Conservation (phyloP, 2,888 invertebrate species). For the Drosophila bunnanda region DNA sequence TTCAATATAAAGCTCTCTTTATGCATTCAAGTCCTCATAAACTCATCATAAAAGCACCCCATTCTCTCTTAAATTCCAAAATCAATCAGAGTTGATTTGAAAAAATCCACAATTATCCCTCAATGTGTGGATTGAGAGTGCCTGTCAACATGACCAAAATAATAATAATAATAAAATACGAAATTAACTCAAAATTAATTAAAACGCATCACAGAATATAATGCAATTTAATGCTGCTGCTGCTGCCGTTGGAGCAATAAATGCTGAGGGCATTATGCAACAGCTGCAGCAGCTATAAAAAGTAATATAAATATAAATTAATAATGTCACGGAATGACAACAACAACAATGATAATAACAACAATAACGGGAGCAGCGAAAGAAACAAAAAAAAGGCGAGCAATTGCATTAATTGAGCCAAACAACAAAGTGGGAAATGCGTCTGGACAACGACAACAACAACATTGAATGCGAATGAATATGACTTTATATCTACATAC, state of each 20-base stretch:
- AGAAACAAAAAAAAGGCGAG: constrained; percentile 42
- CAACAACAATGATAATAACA: constrained; percentile 47
- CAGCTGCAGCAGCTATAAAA: constrained; percentile 50
- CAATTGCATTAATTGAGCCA: constrained; percentile 81
- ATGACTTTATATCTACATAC: constrained; percentile 23
- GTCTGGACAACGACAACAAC: constrained; percentile 52
- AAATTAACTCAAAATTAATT: constrained; percentile 84
- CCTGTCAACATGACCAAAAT: constrained; percentile 17
- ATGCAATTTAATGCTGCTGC: constrained; percentile 63
- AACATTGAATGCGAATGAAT: constrained; percentile 33
- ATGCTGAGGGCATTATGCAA: constrained; percentile 53
- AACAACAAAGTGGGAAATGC: constrained; percentile 78
- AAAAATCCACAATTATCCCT: constrained; percentile 4
- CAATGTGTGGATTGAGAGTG: constrained; percentile 9
- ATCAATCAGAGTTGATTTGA: constrained; percentile 17
- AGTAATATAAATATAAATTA: constrained; percentile 77
- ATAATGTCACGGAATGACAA: constrained; percentile 68
- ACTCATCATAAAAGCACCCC: neutral
- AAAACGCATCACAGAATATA: constrained; percentile 77
- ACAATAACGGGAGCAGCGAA: constrained; percentile 35
- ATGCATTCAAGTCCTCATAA: neutral
- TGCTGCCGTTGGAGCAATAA: constrained; percentile 48
- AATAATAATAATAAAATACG: constrained; percentile 35
- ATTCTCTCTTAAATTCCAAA: neutral
- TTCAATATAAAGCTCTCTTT: neutral